Percentiles rank a stretch among this genome's conserved stretches.
Evolutionary conservation across 1,140 invertebrate genomes (phyloP).

Genomic region (Theocolax elegans): DNA sequence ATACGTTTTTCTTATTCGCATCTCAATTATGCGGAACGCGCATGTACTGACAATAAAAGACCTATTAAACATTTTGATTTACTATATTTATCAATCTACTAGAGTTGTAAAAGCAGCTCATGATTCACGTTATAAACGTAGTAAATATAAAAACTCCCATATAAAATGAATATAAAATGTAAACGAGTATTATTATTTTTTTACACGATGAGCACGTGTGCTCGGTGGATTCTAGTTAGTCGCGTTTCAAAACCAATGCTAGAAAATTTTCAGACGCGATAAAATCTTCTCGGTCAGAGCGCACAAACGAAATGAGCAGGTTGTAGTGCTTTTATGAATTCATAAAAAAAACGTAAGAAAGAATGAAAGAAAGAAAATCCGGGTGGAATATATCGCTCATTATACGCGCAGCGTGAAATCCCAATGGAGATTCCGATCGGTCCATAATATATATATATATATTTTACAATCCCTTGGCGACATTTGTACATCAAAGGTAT

Average conservation of each 20-base stretch:
- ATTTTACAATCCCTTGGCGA: no score
- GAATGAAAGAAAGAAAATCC: no score
- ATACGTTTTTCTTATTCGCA: neutral
- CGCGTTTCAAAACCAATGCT: slow-evolving; percentile 9
- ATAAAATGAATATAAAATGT: neutral
- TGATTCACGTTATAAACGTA: neutral
- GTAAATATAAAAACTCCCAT: slow-evolving; percentile 2
- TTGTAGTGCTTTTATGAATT: no score
- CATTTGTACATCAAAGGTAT: no score
- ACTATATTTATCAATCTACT: neutral
- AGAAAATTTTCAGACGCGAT: slow-evolving; percentile 7
- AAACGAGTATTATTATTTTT: neutral
- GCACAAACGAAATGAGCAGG: no score
- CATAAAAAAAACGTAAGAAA: no score
- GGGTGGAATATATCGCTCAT: no score
- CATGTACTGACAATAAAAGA: no score
- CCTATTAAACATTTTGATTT: neutral
- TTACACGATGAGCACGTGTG: neutral
- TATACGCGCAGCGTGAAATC: no score
- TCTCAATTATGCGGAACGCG: neutral
- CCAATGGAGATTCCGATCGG: no score
- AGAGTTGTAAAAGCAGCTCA: neutral
- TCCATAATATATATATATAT: no score
- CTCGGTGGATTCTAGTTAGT: neutral
- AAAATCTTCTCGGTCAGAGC: no score